Base-by-base conservation (phyloP, 2,888 invertebrate genomes). In the Reticulitermes lucifugus region DNA sequence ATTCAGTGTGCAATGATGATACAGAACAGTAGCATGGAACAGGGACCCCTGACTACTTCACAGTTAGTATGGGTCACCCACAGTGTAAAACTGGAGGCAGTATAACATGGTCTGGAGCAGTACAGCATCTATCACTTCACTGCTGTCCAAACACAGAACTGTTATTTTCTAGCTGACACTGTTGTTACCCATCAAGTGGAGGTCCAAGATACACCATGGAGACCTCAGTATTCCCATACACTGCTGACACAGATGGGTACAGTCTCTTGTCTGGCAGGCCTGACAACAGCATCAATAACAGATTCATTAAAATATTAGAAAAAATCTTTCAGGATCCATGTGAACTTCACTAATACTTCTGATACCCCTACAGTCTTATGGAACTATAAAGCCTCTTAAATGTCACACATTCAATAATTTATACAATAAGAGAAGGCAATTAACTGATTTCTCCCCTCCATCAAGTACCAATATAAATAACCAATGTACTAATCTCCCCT, bases 181-280 rank as follows among this genome's bases (percentile, higher is more conserved):
- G 43, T 70, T 81, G 93, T 95, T 95, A 98, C 92, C 98, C 98
- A 94, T 98, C 98, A 89, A 98, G 91, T n/a, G 99, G 99, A 87
- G 96, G 95, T 87, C 99, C 99, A 89, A 98, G 92, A 91, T 99
- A 99, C 75, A 99, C 98, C 98, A 99, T 99, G 65, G 99, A 98
- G 71, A 99, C 98, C 93, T 99, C 99, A 80, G 99, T 99, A 91
- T 99, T 99, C 86, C 99, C 99, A 92, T 99, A 99, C 21, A 99
- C 99, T 86, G 99, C 99, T 81, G 99, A 98, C 83, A 99, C 97
- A 86, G 99, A 97, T 86, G 99, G 99, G 91, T 96, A 99, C 84
- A 99, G 93, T 91, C 95, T 96, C 90, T 97, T 98, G 90, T 96
- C 96, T 85, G 99, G 98, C 90, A 99, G 94, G 88, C 97, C 97